phyloP scores from a whole-genome alignment of 2,113 vertebrate species.

The Sebastes fasciatus region DNA sequence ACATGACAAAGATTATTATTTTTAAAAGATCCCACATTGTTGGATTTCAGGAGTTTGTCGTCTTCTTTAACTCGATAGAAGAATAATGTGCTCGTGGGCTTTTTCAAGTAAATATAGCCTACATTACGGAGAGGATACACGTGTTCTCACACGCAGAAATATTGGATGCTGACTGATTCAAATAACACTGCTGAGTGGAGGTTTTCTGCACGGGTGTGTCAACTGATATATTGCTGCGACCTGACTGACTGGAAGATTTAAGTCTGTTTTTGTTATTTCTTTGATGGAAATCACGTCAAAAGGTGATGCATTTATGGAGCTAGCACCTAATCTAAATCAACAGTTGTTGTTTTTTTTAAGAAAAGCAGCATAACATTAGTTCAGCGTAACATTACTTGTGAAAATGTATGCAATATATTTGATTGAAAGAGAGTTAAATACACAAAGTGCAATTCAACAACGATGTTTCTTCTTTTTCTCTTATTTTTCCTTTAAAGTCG shows the following conservation, averaged over 20 bases:
- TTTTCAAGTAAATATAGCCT: constrained; percentile 21
- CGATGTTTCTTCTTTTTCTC: neutral
- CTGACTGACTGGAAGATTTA: constrained; percentile 45
- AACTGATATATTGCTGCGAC: constrained; percentile 47
- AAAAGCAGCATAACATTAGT: neutral
- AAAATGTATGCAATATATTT: neutral
- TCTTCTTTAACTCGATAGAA: constrained; percentile 1
- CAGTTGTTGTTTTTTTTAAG: neutral
- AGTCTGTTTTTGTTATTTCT: constrained; percentile 2
- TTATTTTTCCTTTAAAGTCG: neutral
- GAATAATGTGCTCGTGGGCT: constrained; percentile 12
- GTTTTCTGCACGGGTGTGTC: constrained; percentile 46
- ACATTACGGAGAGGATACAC: constrained; percentile 14
- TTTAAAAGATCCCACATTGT: constrained; percentile 8
- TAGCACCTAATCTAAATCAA: constrained; percentile 11
- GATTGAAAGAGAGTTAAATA: neutral
- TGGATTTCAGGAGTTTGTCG: constrained; percentile 13
- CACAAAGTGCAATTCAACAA: neutral
- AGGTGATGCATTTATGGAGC: constrained; percentile 30
- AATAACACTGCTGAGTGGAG: constrained; percentile 47
- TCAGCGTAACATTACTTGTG: neutral
- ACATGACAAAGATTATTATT: constrained; percentile 30
- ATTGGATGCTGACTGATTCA: constrained; percentile 38
- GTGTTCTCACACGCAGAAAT: constrained; percentile 34
- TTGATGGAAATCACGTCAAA: constrained; percentile 27